Conservation (phyloP, 2,888 invertebrate species). For the Synergus laeviventris region DNA sequence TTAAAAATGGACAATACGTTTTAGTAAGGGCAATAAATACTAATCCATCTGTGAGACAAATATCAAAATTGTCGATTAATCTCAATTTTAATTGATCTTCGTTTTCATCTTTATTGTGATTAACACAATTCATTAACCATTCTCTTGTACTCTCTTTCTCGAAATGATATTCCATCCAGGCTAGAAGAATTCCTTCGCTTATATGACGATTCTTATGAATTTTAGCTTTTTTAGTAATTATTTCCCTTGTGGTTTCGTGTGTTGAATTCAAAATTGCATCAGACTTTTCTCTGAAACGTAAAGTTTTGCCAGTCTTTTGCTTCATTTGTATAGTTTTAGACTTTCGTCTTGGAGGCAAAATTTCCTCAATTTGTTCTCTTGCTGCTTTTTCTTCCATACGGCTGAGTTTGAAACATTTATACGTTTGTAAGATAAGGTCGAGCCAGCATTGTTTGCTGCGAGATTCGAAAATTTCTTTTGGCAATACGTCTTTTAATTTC, state of each 20-base stretch:
- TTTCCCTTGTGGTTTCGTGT: not conserved
- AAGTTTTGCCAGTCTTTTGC: too few relatives aligned
- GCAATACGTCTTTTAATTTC: slow-evolving; percentile 36
- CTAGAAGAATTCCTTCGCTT: slow-evolving; percentile 70
- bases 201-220: slow-evolving; percentile 38
- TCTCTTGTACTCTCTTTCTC: slow-evolving; percentile 72
- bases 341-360: not conserved
- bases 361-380: not conserved
- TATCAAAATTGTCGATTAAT: slow-evolving; percentile 75
- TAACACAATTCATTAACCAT: slow-evolving; percentile 70
- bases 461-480: slow-evolving; percentile 54
- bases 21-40: slow-evolving; percentile 78
- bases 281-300: not conserved
- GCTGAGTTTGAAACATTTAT: slow-evolving; percentile 79
- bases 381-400: slow-evolving; percentile 57
- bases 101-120: slow-evolving; percentile 47
- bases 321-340: too few relatives aligned
- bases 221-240: slow-evolving; percentile 29
- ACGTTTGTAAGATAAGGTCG: slow-evolving; percentile 81
- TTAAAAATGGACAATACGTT: slow-evolving; percentile 80
- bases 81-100: slow-evolving; percentile 48
- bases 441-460: slow-evolving; percentile 78
- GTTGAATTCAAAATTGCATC: not conserved
- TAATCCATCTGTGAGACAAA: slow-evolving; percentile 79
- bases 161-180: slow-evolving; percentile 75